Conservation (phyloP, 2,113 vertebrate species). For the Varanus salvator region DNA sequence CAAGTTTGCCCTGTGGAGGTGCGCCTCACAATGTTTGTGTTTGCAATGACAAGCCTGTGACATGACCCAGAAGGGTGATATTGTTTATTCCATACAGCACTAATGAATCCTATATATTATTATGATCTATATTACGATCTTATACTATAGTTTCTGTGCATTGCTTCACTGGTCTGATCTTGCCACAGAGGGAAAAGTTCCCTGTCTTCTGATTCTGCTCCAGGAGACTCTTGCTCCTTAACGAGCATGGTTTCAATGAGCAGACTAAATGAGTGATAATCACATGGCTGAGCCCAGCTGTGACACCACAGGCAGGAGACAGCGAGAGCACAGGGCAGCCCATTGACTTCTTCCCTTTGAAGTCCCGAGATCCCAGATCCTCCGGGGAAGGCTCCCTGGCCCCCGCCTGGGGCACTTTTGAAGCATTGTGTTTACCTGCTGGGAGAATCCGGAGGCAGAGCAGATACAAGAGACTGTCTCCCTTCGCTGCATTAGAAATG, state of each 20-base stretch:
- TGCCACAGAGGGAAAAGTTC: background rate
- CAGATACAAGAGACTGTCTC: constrained; percentile 25
- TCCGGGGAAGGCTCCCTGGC: constrained; percentile 29
- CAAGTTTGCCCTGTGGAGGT: background rate
- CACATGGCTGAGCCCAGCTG: constrained; percentile 4
- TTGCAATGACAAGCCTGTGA: background rate
- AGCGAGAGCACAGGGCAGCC: constrained; percentile 26
- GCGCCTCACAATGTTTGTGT: background rate
- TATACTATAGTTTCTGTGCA: no score
- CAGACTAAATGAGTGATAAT: constrained; percentile 54
- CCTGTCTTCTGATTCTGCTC: background rate
- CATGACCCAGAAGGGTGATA: no score
- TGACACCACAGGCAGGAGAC: background rate
- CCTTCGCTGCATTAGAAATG: constrained; percentile 52
- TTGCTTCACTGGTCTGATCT: background rate
- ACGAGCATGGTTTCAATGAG: constrained; percentile 12
- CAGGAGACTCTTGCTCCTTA: background rate
- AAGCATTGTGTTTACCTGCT: constrained; percentile 34
- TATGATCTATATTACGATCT: no score
- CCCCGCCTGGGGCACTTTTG: constrained; percentile 32
- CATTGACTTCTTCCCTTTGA: constrained; percentile 57
- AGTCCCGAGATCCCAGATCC: constrained; percentile 21
- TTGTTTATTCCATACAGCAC: no score
- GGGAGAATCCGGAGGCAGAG: constrained; percentile 45
- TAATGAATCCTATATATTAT: no score